phyloP scores from a whole-genome alignment of 2,888 invertebrate species.

The Callinectes sapidus region DNA sequence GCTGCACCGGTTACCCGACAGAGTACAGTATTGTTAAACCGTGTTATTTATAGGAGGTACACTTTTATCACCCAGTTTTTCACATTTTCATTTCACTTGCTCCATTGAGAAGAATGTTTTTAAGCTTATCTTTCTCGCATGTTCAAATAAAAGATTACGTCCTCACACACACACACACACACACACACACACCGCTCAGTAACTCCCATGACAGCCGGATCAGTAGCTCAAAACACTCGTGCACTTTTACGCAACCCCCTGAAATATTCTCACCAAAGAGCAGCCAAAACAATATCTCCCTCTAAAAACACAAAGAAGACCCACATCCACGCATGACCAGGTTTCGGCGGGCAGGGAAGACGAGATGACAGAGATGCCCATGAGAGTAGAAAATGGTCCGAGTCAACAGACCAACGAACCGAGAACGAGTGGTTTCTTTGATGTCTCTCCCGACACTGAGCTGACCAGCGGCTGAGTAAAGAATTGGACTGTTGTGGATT shows the following conservation, averaged over 20 bases:
- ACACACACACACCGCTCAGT: not conserved
- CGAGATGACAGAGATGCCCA: not conserved
- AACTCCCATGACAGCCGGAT: not conserved
- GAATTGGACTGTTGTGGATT: not conserved
- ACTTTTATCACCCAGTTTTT: not conserved
- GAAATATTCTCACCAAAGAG: not conserved
- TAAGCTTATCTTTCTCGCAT: not conserved
- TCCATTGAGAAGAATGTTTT: not conserved
- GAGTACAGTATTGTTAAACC: no score
- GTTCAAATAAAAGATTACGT: not conserved
- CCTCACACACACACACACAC: not conserved
- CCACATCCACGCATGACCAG: not conserved
- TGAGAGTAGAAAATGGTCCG: not conserved
- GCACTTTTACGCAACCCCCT: not conserved
- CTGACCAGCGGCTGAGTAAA: not conserved
- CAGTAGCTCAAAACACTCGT: not conserved
- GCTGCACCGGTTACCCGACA: no score
- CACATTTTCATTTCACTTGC: not conserved
- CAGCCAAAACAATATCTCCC: not conserved
- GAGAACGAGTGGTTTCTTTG: not conserved
- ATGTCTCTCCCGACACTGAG: not conserved
- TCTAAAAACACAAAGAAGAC: not conserved
- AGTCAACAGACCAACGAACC: not conserved
- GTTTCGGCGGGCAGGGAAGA: not conserved
- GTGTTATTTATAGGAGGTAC: not conserved